Base-by-base conservation (phyloP, 2,113 vertebrate genomes). In the Muntiacus reevesi region DNA sequence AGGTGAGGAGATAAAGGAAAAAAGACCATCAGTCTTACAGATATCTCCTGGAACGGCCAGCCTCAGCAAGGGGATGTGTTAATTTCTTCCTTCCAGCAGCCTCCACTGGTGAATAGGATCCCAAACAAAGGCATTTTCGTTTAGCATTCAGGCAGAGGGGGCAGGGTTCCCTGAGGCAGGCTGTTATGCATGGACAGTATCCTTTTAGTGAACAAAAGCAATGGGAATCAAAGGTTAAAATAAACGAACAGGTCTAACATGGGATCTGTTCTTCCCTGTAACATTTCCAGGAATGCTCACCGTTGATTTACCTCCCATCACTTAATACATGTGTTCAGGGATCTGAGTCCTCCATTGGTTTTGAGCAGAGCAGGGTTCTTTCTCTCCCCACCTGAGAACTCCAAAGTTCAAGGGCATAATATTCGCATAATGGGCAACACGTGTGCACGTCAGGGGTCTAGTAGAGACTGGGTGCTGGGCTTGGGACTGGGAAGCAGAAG, bases 381-480 rank as follows among this genome's bases (percentile, higher is more conserved):
- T 36, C 10, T 23, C 17, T 47, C 3, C 27, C 2, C 2, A 9
- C 30, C 21, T 47, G 74, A 79, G n/a, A 30, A 40, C 40, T 82
- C 10, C 45, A 27, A 54, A 87, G 33, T 7, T 27, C 7, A 64
- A 36, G 10, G 93, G 9, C 9, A 2, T 91, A 6, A 10, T 9
- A 15, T 23, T 83, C 7, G 2, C 3, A 0, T 45, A 9, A 27
- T 57, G 8, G 36, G 81, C 45, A 59, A 40, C 55, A 45, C 16
- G 15, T 1, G 5, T 23, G 8, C 30, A 10, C 7, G 1, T 57
- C 17, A 52, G 4, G 47, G 19, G 8, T 19, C 4, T 60, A 0
- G 3, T 11, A 7, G 64, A 60, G 83, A 57, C 9, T 13, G 36
- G 19, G 30, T 12, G 0, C 57, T 59, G 36, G 74, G 8, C 19